Base-by-base conservation (phyloP, 2,888 invertebrate species). In the Tachystola acroxantha region DNA sequence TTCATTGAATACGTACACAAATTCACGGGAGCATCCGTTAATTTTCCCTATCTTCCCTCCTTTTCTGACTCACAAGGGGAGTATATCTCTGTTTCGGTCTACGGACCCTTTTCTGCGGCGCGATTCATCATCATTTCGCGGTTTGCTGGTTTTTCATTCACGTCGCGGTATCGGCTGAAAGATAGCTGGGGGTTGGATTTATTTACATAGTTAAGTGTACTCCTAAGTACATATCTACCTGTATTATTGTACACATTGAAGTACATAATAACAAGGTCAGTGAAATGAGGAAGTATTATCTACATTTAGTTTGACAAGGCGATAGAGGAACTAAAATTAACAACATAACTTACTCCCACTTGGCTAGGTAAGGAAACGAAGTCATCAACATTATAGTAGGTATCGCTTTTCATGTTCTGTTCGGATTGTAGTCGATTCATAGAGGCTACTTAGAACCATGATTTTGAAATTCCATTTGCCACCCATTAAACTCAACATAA, bases 91-190 rank as follows among this genome's bases (percentile, higher is more conserved):
- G 52, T 79, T 68, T 69, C 77, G 40, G 54, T 79, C 68, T 53
- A 47, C 50, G 68, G 71, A 74, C 75, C 76, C 81, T 77, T 79
- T 72, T 71, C 68, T 67, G 61, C 50, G 55, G 56, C 62, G 62
- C 84, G 73, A 88, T 88, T 87, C 86, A 87, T 88, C 88, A 87
- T 88, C 81, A 71, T 88, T 88, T 86, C 76, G 76, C 87, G 86
- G 81, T 84, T 86, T 78, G 71, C 72, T 86, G 87, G 67, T 73
- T 82, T 80, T 76, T 75, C 69, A 87, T 87, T 85, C 79, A 86
- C 62, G 67, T 52, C 53, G 57, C 53, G 55, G 57, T 48, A 64
- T 67, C 16, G 16, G 57, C 52, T 56, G 56, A 53, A 43, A 54
- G 56, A 59, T 53, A 50, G 48, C 51, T 47, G 53, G 49, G 32